Evolutionary conservation across 2,113 vertebrate genomes (phyloP).

Genomic region (Azemiops feae): DNA sequence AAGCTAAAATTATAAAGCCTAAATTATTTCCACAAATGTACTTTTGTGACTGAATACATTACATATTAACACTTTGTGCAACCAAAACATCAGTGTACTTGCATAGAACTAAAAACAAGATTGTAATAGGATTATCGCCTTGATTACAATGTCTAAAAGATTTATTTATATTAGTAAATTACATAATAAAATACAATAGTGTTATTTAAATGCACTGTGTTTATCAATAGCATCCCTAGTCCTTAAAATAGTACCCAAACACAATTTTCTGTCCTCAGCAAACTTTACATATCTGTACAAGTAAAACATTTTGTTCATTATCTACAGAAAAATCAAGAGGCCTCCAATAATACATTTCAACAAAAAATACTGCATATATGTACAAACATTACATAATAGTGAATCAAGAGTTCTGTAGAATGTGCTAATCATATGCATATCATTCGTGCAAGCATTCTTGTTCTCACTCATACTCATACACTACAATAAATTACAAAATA

Average conservation of each 20-base stretch:
- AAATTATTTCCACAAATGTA: constrained; percentile 70
- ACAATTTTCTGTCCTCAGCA: constrained; percentile 64
- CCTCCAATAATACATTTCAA: constrained; percentile 72
- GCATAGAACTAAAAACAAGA: constrained; percentile 81
- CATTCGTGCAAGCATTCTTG: constrained; percentile 63
- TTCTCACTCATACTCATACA: constrained; percentile 71
- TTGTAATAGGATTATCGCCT: constrained; percentile 78
- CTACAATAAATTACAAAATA: constrained; percentile 85
- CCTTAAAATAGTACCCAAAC: constrained; percentile 74
- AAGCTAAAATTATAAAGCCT: constrained; percentile 63
- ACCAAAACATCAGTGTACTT: constrained; percentile 94
- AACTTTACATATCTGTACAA: constrained; percentile 85
- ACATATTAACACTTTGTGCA: constrained; percentile 85
- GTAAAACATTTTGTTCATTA: constrained; percentile 78
- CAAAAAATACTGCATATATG: constrained; percentile 89
- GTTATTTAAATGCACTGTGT: constrained; percentile 70
- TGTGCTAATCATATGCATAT: constrained; percentile 73
- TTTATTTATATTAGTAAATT: constrained; percentile 78
- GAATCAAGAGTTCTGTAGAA: constrained; percentile 86
- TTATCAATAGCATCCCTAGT: constrained; percentile 71
- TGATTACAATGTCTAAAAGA: constrained; percentile 78
- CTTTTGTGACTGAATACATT: constrained; percentile 80
- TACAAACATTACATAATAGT: constrained; percentile 95
- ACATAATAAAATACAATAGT: constrained; percentile 82
- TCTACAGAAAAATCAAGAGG: constrained; percentile 82